Conservation (phyloP, 35 echinoderm and acorn worm species). For the Lytechinus pictus region DNA sequence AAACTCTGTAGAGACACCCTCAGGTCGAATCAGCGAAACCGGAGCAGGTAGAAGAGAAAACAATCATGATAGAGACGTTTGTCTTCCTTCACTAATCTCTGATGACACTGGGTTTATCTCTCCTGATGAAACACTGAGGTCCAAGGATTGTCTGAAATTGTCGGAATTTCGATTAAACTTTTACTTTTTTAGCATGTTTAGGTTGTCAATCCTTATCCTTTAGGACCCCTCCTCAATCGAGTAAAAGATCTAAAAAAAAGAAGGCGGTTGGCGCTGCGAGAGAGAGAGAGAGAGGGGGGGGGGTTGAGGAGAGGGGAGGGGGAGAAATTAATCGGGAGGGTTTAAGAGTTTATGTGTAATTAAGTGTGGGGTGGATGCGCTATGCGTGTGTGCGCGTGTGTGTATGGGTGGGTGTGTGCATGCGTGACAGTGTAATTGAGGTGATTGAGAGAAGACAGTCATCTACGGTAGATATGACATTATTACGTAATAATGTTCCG, state of each 20-base stretch:
- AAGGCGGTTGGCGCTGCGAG: neutral
- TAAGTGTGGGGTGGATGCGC: neutral
- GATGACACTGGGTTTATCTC: conserved; percentile 1
- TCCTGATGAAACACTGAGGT: neutral
- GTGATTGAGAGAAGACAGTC: neutral
- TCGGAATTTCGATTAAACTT: no score
- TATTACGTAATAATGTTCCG: neutral
- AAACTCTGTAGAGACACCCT: neutral
- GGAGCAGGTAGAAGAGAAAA: neutral
- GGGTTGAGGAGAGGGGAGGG: neutral
- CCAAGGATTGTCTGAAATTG: neutral
- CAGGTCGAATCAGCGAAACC: neutral
- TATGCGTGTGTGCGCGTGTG: neutral
- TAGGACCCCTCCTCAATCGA: neutral
- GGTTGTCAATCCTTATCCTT: neutral
- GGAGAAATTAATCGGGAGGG: neutral
- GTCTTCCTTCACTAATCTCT: neutral
- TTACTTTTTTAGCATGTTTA: neutral
- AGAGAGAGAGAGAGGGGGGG: neutral
- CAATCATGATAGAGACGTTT: conserved; percentile 18
- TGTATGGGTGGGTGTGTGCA: neutral
- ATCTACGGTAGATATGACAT: neutral
- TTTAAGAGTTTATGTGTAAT: neutral
- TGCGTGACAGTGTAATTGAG: neutral
- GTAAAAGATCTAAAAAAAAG: no score